Evolutionary conservation across 2,797 vertebrate species (phyloP).

Genomic region (Notamacropus eugenii): DNA sequence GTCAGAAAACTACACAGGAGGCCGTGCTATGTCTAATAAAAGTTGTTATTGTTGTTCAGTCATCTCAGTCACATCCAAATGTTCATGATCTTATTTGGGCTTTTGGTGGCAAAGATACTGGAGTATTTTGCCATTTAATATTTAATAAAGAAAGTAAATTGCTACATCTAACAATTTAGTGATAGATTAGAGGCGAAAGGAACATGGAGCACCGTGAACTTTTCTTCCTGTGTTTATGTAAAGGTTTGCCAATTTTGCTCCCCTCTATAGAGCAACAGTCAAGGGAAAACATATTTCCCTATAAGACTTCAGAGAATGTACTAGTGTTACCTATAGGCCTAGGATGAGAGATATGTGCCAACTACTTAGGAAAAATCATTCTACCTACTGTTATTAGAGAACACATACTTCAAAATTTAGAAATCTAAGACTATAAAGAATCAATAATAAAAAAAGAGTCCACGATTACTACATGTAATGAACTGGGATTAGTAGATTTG

Average conservation of each 20-base stretch:
- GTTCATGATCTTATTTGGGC: not conserved
- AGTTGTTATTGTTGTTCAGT: not conserved
- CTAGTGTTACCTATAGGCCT: not conserved
- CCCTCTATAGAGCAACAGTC: not conserved
- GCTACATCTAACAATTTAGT: not conserved
- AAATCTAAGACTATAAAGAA: not conserved
- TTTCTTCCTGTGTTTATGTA: not conserved
- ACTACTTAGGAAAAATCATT: not conserved
- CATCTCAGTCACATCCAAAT: not conserved
- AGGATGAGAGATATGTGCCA: not conserved
- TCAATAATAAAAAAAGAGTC: not conserved
- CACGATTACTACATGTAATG: not conserved
- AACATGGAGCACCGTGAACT: not conserved
- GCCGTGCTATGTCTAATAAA: not conserved
- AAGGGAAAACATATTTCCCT: not conserved
- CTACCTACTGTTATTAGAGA: not conserved
- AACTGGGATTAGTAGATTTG: not conserved
- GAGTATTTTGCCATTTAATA: not conserved
- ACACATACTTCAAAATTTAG: not conserved
- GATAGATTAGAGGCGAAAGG: not conserved
- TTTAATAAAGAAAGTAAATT: not conserved
- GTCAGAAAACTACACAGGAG: not conserved
- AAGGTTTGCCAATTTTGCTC: not conserved
- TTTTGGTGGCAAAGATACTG: not conserved
- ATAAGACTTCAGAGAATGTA: not conserved